Evolutionary conservation across 2,113 vertebrate genomes (phyloP), one percentile per base, ranked within the genome.

Genomic region (Sphaerodactylus townsendi): DNA sequence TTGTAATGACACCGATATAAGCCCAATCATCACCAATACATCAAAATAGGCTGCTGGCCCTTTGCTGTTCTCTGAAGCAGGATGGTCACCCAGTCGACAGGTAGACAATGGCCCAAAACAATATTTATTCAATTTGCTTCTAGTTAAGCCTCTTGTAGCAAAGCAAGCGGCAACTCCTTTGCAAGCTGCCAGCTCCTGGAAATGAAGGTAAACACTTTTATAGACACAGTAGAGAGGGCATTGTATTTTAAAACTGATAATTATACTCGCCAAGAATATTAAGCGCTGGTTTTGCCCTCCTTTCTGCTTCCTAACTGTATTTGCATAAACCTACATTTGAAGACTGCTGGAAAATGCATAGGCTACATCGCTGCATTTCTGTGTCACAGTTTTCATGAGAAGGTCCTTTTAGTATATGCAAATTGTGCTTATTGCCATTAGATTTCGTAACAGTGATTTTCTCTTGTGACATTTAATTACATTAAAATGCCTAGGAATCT

Each of bases 121-220:
- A 5, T 73, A 77, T 87, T 87, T 86, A 85, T 75, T 89, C 85
- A 81, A 81, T 84, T 87, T 73, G 28, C 2, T 19, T 30, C 37
- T 44, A 5, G 19, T 82, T 85, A 83, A 87, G 79, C 86, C 17
- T 69, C 66, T 28, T 35, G 0, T 73, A 87, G 23, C 65, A 80
- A 82, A 84, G 71, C 15, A 59, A 88, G 1, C 15, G 80, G 77
- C 79, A 2, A 9, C 59, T 84, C 74, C 79, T 81, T 28, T 79
- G 66, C 72, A 30, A 56, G 85, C 78, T 79, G 46, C 1, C 11
- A 46, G 10, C 33, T 85, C 79, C 30, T 70, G 33, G 62, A 89
- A 90, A 92, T 15, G 46, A 37, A 91, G 90, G 75, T 41, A 89
- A 89, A 66, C 3, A 71, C 2, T 80, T 39, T 73, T 82, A 74